A percentile compares a stretch with the other conserved stretches of the same genome.
Evolutionary conservation across 2,113 vertebrate genomes (phyloP).

Genomic region (Rynchops niger): DNA sequence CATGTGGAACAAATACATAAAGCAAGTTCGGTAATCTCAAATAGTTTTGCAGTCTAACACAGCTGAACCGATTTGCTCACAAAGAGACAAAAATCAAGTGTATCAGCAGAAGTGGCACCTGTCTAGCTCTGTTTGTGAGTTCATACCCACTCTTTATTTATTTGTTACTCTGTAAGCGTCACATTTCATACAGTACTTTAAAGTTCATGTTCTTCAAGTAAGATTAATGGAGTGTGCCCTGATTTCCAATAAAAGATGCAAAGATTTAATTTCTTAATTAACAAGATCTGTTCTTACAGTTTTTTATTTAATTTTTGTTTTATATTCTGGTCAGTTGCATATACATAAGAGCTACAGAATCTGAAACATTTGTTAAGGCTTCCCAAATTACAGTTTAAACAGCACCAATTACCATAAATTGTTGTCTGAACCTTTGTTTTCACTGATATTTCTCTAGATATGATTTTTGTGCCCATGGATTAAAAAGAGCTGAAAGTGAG

Average conservation of each 20-base stretch:
- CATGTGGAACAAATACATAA: background rate
- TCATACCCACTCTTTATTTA: background rate
- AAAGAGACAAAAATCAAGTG: background rate
- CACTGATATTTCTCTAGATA: slow-evolving; percentile 38
- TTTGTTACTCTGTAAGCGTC: background rate
- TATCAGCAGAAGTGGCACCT: background rate
- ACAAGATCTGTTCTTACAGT: accelerated
- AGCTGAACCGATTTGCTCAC: background rate
- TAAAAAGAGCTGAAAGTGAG: background rate
- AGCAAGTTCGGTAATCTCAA: background rate
- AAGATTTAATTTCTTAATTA: background rate
- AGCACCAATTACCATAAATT: background rate
- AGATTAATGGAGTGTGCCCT: background rate
- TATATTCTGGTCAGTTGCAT: background rate
- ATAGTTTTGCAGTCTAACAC: background rate
- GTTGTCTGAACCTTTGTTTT: slow-evolving; percentile 5
- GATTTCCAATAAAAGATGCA: background rate
- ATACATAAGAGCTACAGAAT: background rate
- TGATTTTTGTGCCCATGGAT: background rate
- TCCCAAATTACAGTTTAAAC: background rate
- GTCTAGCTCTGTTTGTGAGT: background rate
- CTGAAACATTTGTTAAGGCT: slow-evolving; percentile 9
- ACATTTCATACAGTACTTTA: background rate
- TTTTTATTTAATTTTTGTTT: background rate
- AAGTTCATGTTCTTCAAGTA: background rate